Evolutionary conservation across 2,888 invertebrate species (phyloP), one percentile per base, ranked within the genome.

Genomic region (Blastobasis adustella): DNA sequence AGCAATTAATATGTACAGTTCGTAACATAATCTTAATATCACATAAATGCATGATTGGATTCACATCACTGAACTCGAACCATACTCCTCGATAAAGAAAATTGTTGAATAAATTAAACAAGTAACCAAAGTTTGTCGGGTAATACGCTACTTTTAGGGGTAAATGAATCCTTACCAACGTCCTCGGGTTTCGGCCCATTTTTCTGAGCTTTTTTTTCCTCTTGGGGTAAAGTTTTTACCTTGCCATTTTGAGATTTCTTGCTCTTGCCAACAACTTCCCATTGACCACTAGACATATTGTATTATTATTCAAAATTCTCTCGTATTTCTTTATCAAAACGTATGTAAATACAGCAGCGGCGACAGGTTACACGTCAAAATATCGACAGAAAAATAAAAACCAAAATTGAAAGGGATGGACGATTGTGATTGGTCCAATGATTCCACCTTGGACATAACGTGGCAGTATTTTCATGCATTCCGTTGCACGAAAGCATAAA

Each of bases 101-200:
- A 23, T 23, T 23, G 23, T 23, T 23, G 23, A 23, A 23, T 23
- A 23, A 23, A 23, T 23, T 23, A 23, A 23, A 23, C 23, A 23
- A 23, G 23, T 23, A 23, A 23, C 2, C 23, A 23, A 23, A 23
- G 23, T 23, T 23, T 23, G 23, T 23, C 1, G 1, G 23, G 23
- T 2, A 1, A 23, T 23, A 23, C 23, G 23, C 23, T 23, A 23
- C 23, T 23, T 23, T 23, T 23, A 8, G 42, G 10, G 6, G 10
- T 42, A 6, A 5, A 10, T 42, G 42, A 45, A 46, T 53, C 37
- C 93, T 91, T 84, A 95, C 95, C 83, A 69, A 94, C 90, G 78
- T 95, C 94, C 71, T 94, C 94, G 58, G 93, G 87, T 89, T 93
- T 94, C 37, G 93, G 92, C 48, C 90, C 91, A 78, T 90, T 91